A percentile compares a stretch with the other conserved stretches of the same genome.
Evolutionary conservation across 53 echinoderm and acorn worm species (phyloP).

Genomic region (Echinarachnius parma): DNA sequence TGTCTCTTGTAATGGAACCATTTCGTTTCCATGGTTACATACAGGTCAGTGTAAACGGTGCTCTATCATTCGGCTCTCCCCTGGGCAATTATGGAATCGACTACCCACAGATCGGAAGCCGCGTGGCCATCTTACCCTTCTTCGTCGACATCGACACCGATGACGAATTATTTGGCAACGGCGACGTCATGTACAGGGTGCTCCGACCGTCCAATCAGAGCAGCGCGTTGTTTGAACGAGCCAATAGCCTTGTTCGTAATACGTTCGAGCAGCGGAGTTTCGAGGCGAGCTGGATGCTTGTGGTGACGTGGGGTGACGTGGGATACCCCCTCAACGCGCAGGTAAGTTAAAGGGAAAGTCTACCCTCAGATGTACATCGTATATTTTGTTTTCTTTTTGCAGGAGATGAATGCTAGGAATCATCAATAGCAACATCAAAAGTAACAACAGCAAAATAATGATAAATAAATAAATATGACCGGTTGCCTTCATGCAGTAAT

Average conservation of each 20-base stretch:
- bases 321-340: too few relatives aligned
- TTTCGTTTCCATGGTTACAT: too few relatives aligned
- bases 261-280: conserved; percentile 54
- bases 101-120: conserved; percentile 57
- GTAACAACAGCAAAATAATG: too few relatives aligned
- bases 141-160: conserved; percentile 68
- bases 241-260: conserved; percentile 43
- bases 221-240: conserved; percentile 5
- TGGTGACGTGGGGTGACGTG: conserved; percentile 63
- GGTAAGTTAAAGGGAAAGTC: too few relatives aligned
- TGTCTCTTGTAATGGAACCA: too few relatives aligned
- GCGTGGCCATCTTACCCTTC: conserved; percentile 64
- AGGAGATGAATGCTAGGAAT: too few relatives aligned
- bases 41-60: conserved; percentile 78
- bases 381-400: too few relatives aligned
- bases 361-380: too few relatives aligned
- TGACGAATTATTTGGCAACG: not conserved
- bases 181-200: conserved; percentile 59
- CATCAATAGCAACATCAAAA: too few relatives aligned
- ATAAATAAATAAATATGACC: too few relatives aligned
- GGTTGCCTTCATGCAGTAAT: too few relatives aligned
- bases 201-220: conserved; percentile 20
- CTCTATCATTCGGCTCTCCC: conserved; percentile 57
- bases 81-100: conserved; percentile 53
- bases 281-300: conserved; percentile 53